phyloP scores from a whole-genome alignment of 1,140 invertebrate species.

The Stegodyphus mimosarum region DNA sequence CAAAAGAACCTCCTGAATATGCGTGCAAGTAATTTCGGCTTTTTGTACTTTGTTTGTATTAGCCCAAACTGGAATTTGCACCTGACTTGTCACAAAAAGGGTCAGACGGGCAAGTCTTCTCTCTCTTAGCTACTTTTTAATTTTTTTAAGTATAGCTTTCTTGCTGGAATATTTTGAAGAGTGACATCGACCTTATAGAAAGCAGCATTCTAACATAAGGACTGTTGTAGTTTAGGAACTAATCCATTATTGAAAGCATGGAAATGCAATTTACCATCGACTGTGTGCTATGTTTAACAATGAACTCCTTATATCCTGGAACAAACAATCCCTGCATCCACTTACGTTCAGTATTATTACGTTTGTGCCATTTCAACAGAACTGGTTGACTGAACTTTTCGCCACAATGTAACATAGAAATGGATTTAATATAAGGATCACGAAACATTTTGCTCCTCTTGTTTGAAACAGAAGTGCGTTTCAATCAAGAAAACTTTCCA shows the following conservation, averaged over 20 bases:
- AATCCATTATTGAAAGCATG: conserved; percentile 13
- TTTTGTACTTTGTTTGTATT: conserved; percentile 40
- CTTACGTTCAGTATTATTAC: too few species aligned
- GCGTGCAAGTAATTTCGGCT: conserved; percentile 29
- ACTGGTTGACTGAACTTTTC: too few species aligned
- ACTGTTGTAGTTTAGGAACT: conserved; percentile 30
- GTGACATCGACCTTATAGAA: conserved; percentile 28
- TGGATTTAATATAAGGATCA: too few species aligned
- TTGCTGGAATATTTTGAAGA: conserved; percentile 37
- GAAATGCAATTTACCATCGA: too few species aligned
- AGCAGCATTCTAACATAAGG: conserved; percentile 14
- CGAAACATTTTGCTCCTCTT: too few species aligned
- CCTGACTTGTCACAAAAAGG: conserved; percentile 57
- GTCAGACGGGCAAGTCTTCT: conserved; percentile 2
- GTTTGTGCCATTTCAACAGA: too few species aligned
- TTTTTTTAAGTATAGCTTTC: conserved; percentile 54
- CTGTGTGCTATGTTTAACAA: too few species aligned
- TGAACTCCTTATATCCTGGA: too few species aligned
- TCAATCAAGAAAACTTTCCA: too few species aligned
- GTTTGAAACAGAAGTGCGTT: too few species aligned
- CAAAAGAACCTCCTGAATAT: conserved; percentile 58
- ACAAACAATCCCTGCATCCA: too few species aligned
- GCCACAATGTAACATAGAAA: too few species aligned
- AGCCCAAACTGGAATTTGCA: conserved; percentile 52
- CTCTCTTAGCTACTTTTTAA: conserved; percentile 21